A percentile compares a stretch with the other conserved stretches of the same genome.
Conservation (phyloP, 1,140 invertebrate genomes). For the Ruditapes philippinarum region DNA sequence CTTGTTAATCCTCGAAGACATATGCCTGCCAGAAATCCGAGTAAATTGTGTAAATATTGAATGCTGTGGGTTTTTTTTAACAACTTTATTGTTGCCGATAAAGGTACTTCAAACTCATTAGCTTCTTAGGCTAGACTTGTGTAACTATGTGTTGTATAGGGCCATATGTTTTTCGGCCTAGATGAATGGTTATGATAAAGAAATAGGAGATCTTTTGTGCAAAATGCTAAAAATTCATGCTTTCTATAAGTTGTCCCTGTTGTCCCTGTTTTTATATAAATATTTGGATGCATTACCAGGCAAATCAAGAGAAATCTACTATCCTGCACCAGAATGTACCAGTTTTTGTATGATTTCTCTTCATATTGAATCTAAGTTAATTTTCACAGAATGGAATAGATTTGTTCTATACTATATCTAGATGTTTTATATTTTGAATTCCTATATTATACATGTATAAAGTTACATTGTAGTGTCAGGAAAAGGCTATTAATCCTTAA, state of each 20-base stretch:
- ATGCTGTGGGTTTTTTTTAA: neutral
- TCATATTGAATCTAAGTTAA: too few species aligned
- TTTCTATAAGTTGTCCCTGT: neutral
- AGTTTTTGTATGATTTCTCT: too few species aligned
- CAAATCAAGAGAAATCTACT: too few species aligned
- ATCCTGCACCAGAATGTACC: too few species aligned
- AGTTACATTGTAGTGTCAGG: too few species aligned
- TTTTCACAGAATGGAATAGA: too few species aligned
- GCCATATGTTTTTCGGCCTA: neutral
- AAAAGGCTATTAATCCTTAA: too few species aligned
- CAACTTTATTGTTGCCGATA: too few species aligned
- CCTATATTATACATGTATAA: too few species aligned
- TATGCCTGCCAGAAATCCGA: neutral
- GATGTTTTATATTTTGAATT: too few species aligned
- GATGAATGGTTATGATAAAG: neutral
- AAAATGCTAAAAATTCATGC: neutral
- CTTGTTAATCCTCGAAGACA: neutral
- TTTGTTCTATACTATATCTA: too few species aligned
- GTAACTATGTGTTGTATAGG: neutral
- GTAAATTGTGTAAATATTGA: neutral
- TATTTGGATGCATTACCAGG: neutral
- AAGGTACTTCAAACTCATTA: neutral
- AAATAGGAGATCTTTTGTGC: neutral
- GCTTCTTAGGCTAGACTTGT: neutral
- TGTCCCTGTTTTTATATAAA: neutral